Percentiles rank a stretch among this genome's conserved stretches.
phyloP scores from a whole-genome alignment of 2,797 vertebrate species.

The Garrulus glandarius region DNA sequence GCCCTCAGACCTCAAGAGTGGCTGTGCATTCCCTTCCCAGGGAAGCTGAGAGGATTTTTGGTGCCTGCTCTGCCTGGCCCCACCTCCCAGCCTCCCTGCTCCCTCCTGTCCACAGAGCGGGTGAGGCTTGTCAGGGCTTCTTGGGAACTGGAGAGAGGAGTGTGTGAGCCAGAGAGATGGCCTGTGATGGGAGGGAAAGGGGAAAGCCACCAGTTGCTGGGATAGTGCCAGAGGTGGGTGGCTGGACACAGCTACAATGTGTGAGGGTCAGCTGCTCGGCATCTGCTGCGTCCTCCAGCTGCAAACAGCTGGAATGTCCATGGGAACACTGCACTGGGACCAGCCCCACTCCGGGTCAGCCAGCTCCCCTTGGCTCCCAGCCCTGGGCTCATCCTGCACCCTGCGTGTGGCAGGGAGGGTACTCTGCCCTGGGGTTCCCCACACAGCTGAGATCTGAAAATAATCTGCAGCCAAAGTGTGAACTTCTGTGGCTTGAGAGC shows the following conservation, averaged over 20 bases:
- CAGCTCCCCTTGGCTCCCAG: background rate
- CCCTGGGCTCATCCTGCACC: background rate
- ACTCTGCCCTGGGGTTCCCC: background rate
- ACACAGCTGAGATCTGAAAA: background rate
- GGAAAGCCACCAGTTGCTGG: background rate
- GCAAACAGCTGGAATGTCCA: background rate
- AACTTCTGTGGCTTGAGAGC: background rate
- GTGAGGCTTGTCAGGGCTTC: background rate
- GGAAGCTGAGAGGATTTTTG: background rate
- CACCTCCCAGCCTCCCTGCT: background rate
- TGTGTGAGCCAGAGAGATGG: background rate
- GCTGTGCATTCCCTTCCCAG: accelerated
- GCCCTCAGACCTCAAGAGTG: background rate
- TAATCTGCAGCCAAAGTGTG: background rate
- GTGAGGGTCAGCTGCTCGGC: accelerated
- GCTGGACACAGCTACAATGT: background rate
- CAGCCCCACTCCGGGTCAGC: background rate
- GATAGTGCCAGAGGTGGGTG: background rate
- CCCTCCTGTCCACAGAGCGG: background rate
- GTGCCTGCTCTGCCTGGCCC: background rate
- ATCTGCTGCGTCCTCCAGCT: background rate
- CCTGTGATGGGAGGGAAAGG: accelerated
- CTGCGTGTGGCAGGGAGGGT: background rate
- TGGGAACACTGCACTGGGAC: background rate
- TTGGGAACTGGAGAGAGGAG: background rate